Evolutionary conservation across 2,888 invertebrate species (phyloP), one percentile per base, ranked within the genome.

Genomic region (Pycnomerus fuliginosus): DNA sequence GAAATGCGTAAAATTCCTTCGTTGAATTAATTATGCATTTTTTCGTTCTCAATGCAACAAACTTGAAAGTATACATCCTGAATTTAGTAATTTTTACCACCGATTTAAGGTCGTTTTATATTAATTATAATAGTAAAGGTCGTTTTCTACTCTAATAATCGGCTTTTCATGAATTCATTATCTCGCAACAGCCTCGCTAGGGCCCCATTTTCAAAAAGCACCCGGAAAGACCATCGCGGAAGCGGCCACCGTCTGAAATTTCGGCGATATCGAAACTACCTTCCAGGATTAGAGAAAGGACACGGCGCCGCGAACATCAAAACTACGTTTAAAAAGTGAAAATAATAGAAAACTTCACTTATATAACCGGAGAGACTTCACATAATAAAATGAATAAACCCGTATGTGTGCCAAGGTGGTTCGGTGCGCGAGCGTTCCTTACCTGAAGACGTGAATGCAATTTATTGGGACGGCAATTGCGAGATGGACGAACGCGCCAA

Each of bases 371-470:
- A 63, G 65, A 62, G 64, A 62, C 64, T 67, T 58, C 64, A 65
- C 68, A 69, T 69, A 68, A 69, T 65, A 65, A 69, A 68, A 62
- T 60, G 63, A 60, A 58, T 60, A 61, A 62, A 60, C 61, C 55
- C 56, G 64, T 63, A 70, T 68, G 65, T 71, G 65, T 71, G 70
- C 70, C 70, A 71, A 71, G 70, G 70, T 69, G 68, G 69, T 61
- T 65, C 50, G 55, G 60, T 61, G 53, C 41, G 54, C n/a, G n/a
- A n/a, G n/a, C n/a, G n/a, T n/a, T n/a, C n/a, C n/a, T n/a, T n/a
- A n/a, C n/a, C n/a, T n/a, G n/a, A n/a, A n/a, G n/a, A n/a, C n/a
- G n/a, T n/a, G n/a, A n/a, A n/a, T n/a, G n/a, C n/a, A n/a, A n/a
- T n/a, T n/a, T n/a, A n/a, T n/a, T n/a, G n/a, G n/a, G n/a, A n/a